Base-by-base conservation (phyloP, 1,140 invertebrate species). In the Trachymyrmex septentrionalis region DNA sequence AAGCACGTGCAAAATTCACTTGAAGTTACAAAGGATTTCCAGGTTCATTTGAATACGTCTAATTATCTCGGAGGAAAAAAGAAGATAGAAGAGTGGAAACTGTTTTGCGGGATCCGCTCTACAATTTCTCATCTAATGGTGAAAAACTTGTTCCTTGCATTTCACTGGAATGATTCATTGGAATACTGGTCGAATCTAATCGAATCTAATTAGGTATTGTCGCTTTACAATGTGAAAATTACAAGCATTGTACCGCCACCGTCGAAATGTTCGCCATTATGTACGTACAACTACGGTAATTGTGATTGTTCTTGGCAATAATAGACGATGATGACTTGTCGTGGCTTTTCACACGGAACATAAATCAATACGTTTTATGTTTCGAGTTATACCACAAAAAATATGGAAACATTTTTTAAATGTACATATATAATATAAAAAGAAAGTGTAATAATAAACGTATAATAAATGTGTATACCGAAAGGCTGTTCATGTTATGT, bases 41-140 rank as follows among this genome's bases (percentile, higher is more conserved):
- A 34, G 55, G 69, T 75, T 84, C 69, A 84, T 84, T 75, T 84
- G 38, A 84, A 84, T 75, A 24, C 67, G 27, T 63, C 69, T 75
- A 84, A 84, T 84, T 84, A 84, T 48, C 80, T 30, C 24, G 24
- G 24, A 16, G 24, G 27, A 63, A 61, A 71, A 61, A 48, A 21
- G 19, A 34, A 34, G n/a, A 24, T 16, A 14, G 21, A 16, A 44
- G 34, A 27, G 61, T 61, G 30, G 48, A 55, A 67, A 24, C 44
- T 16, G n/a, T 48, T 80, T 66, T 66, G 61, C 53, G 53, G 24
- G 30, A 48, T 19, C 12, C 24, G 38, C 27, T 48, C 24, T 16
- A 5, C 55, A 84, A 48, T 48, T 84, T 84, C 9, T 61, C 55
- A 16, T 61, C 19, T 61, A 73, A 75, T 16, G 9, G 44, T 19